Percentiles rank a stretch among this genome's conserved stretches.
Evolutionary conservation across 2,888 invertebrate genomes (phyloP).

Genomic region (Clepsis dumicolana): DNA sequence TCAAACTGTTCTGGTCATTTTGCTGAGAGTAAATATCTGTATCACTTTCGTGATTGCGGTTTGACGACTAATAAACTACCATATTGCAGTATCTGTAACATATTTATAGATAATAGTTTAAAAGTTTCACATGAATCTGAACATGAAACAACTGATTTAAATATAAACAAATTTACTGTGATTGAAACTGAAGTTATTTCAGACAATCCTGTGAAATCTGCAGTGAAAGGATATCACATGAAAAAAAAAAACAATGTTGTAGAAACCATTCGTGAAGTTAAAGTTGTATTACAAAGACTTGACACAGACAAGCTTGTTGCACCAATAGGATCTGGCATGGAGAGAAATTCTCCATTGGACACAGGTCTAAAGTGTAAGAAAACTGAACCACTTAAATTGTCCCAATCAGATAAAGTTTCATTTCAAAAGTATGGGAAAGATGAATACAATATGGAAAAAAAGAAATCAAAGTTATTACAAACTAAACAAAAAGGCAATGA

Average conservation of each 20-base stretch:
- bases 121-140: slow-evolving; percentile 52
- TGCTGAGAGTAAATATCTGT: slow-evolving; percentile 57
- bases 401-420: background rate
- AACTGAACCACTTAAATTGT: background rate
- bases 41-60: slow-evolving; percentile 61
- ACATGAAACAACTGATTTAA: slow-evolving; percentile 50
- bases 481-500: background rate
- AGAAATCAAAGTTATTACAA: background rate
- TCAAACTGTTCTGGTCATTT: slow-evolving; percentile 66
- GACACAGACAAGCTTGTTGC: background rate
- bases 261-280: slow-evolving; percentile 14
- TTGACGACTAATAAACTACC: slow-evolving; percentile 51
- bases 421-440: background rate
- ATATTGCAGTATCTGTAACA: slow-evolving; percentile 67
- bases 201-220: slow-evolving; percentile 22
- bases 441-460: background rate
- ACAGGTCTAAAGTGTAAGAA: background rate
- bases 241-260: slow-evolving; percentile 22
- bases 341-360: background rate
- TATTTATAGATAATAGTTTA: slow-evolving; percentile 59
- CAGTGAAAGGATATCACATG: slow-evolving; percentile 34
- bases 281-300: slow-evolving; percentile 28
- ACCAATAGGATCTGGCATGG: background rate
- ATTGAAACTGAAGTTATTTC: slow-evolving; percentile 51
- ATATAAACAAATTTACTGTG: slow-evolving; percentile 53